Evolutionary conservation across 2,888 invertebrate species (phyloP), one percentile per base, ranked within the genome.

Genomic region (Drosophila kokeensis): DNA sequence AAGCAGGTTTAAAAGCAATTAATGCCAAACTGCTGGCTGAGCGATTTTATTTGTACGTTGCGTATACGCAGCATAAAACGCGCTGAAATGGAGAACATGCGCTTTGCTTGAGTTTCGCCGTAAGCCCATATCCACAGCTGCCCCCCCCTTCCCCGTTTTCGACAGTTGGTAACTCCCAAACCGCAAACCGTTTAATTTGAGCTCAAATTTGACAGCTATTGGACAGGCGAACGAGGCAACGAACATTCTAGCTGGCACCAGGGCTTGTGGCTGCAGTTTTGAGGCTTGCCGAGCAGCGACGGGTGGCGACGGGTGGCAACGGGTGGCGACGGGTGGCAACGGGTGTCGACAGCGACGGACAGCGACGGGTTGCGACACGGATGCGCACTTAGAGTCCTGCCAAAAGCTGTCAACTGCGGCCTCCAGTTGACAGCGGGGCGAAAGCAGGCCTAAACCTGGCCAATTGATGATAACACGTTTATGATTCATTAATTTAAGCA

Each of bases 181-280:
- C 55, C 55, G 15, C 55, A 38, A 36, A 29, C 63, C 53, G 73
- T 87, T 85, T 83, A 85, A 87, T 87, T 84, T 82, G 65, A 72
- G 77, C 76, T 75, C 53, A 73, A 85, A 83, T 87, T 83, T 85
- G 87, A 85, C 84, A 87, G 83, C 85, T 85, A 85, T 85, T 85
- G 79, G 84, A 85, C 87, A 85, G 61, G 30, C 36, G 10, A 54
- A 38, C 36, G 29, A 29, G 21, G 30, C 42, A 29, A 8, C 45
- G 15, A 45, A 45, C 45, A 45, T 45, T 45, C 8, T 45, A 24
- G 24, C 45, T 45, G 21, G 42, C 42, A 29, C 21, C 40, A 13
- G 38, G 53, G 30, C 30, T 53, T 70, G 79, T 30, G 74, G 79
- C 40, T 75, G 71, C 75, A 79, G 58, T 66, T 79, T 67, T 74